A percentile compares a stretch with the other conserved stretches of the same genome.
These are phyloP conservation scores for Gymnocheta viridis DNA, from an alignment of 2,888 invertebrate genomes.

Conservation along the genomic window DNA sequence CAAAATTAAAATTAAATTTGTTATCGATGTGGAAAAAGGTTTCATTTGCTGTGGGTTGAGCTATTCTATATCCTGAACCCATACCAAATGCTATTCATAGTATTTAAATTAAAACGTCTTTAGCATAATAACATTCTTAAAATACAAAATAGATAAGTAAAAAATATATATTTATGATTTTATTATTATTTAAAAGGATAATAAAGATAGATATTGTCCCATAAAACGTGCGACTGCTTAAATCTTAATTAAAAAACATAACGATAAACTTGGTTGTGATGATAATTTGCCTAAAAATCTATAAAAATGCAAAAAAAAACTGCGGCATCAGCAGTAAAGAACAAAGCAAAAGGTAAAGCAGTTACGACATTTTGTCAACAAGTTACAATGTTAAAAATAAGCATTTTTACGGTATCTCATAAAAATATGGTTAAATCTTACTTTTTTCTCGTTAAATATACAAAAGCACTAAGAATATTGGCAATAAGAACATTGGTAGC, in stretches of 20 bases:
- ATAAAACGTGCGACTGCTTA: conserved; percentile 56
- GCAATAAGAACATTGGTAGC: not conserved
- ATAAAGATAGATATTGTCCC: conserved; percentile 34
- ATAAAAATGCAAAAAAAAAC: conserved; percentile 30
- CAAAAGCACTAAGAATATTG: not conserved
- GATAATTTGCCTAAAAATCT: conserved; percentile 62
- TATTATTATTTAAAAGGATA: conserved; percentile 60
- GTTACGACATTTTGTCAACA: conserved; percentile 66
- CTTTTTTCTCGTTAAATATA: conserved; percentile 57
- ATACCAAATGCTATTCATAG: too few relatives aligned
- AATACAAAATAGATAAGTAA: not conserved
- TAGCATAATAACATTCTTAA: not conserved
- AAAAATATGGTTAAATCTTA: conserved; percentile 69
- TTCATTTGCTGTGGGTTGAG: too few relatives aligned
- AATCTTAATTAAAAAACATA: conserved; percentile 67
- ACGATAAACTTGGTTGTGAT: conserved; percentile 45
- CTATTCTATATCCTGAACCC: too few relatives aligned
- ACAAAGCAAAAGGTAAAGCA: conserved; percentile 48
- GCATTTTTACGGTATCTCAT: conserved; percentile 67
- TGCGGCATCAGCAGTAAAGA: conserved; percentile 22
- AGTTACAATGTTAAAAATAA: conserved; percentile 59
- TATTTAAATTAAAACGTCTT: not conserved
- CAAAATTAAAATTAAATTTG: too few relatives aligned
- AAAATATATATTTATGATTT: not conserved
- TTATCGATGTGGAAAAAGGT: too few relatives aligned